A percentile compares a stretch with the other conserved stretches of the same genome.
phyloP scores from a whole-genome alignment of 2,888 invertebrate species.

The Autographa gamma region DNA sequence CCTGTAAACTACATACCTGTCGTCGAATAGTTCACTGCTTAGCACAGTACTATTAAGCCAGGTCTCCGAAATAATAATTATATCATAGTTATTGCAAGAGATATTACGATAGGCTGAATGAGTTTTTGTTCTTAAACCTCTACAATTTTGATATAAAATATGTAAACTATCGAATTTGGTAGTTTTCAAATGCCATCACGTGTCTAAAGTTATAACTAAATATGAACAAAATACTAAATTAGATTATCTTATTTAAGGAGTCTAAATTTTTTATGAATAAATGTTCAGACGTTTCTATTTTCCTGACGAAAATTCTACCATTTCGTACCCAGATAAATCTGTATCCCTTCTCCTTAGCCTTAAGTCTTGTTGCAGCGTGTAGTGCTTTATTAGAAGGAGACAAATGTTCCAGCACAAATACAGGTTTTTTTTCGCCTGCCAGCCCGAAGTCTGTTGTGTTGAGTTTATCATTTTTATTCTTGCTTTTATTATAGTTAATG shows the following conservation, averaged over 20 bases:
- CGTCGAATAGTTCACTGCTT: conserved; percentile 11
- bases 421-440: conserved; percentile 5
- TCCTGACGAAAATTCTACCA: conserved; percentile 21
- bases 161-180: conserved; percentile 11
- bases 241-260: conserved; percentile 11
- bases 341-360: conserved; percentile 24
- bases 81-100: conserved; percentile 19
- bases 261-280: conserved; percentile 16
- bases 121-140: conserved; percentile 26
- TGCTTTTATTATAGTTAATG: conserved; percentile 8
- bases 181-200: too few species aligned
- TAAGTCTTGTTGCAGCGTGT: conserved; percentile 23
- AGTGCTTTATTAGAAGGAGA: conserved; percentile 20
- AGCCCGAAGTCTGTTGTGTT: conserved; percentile 17
- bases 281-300: neutral
- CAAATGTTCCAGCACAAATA: conserved; percentile 29
- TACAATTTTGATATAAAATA: conserved; percentile 27
- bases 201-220: neutral
- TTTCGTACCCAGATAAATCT: conserved; percentile 34
- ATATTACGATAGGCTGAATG: conserved; percentile 7
- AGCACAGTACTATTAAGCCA: conserved; percentile 22
- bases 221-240: neutral
- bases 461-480: conserved; percentile 9
- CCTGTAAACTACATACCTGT: conserved; percentile 17
- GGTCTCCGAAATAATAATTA: conserved; percentile 22